These are phyloP conservation scores for Corythornis leucogaster DNA, from an alignment of 2,797 vertebrate species.

Conservation along the genomic window DNA sequence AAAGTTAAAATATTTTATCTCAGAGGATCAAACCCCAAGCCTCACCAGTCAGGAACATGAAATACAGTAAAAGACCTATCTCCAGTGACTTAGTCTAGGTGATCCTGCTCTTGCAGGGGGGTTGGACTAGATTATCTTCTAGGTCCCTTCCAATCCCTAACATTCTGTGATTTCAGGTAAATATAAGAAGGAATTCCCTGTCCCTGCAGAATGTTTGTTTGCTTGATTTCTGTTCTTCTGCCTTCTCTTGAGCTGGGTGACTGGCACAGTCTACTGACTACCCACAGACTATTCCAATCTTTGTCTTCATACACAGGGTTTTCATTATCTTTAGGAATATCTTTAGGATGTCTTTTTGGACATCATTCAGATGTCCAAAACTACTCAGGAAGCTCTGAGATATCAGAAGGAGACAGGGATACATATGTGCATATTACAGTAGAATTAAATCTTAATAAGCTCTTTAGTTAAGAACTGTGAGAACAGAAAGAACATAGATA, in stretches of 20 bases:
- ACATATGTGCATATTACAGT: fast-evolving
- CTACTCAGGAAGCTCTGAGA: background rate
- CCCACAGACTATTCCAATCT: background rate
- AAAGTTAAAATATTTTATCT: background rate
- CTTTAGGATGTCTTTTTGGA: too few species aligned
- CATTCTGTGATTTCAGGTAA: background rate
- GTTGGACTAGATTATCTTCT: too few species aligned
- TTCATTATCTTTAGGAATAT: background rate
- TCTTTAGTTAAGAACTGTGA: background rate
- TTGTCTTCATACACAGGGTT: background rate
- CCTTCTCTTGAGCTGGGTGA: background rate
- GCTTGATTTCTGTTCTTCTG: background rate
- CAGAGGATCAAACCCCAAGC: background rate
- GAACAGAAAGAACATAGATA: background rate
- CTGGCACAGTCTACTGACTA: background rate
- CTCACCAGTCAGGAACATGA: background rate
- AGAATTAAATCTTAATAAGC: background rate
- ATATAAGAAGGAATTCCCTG: background rate
- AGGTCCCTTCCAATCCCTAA: too few species aligned
- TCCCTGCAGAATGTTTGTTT: background rate
- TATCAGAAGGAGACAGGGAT: background rate
- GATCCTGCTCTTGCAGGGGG: too few species aligned
- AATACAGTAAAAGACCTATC: background rate
- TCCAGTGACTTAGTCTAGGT: background rate
- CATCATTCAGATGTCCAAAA: background rate